Conservation (phyloP, 1,140 invertebrate genomes). For the Hylyphantes graminicola region DNA sequence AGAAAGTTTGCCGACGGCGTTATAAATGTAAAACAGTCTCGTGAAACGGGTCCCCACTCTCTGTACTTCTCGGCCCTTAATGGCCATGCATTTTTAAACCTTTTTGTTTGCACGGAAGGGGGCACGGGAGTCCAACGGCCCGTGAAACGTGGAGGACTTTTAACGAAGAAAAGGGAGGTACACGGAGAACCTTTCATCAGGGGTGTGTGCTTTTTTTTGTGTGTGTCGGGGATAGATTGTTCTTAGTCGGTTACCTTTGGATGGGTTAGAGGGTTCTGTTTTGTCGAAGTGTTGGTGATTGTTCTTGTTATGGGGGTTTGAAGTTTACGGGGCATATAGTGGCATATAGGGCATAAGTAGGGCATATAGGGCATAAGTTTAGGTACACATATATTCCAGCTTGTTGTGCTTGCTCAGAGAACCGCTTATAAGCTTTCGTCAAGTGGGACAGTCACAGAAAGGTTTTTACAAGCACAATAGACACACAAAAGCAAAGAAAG, state of each 20-base stretch:
- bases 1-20: conserved; percentile 46
- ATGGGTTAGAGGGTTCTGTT: too few species aligned
- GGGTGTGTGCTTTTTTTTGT: neutral
- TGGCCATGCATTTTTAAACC: neutral
- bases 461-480: too few species aligned
- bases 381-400: too few species aligned
- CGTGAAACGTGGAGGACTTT: conserved; percentile 41
- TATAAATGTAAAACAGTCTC: conserved; percentile 53
- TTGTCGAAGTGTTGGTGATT: too few species aligned
- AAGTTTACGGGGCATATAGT: too few species aligned
- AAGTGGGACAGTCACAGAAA: too few species aligned
- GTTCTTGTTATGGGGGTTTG: too few species aligned
- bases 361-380: too few species aligned
- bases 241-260: neutral
- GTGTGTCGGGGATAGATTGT: neutral
- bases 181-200: conserved; percentile 54
- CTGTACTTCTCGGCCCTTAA: conserved; percentile 25
- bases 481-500: too few species aligned
- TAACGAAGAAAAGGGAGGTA: conserved; percentile 42
- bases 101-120: conserved; percentile 45
- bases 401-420: too few species aligned
- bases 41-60: conserved; percentile 31
- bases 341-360: too few species aligned
- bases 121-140: conserved; percentile 12
- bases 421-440: too few species aligned